A percentile compares a stretch with the other conserved stretches of the same genome.
These are phyloP conservation scores for Chroicocephalus ridibundus DNA, from an alignment of 2,113 vertebrate species.

Conservation along the genomic window DNA sequence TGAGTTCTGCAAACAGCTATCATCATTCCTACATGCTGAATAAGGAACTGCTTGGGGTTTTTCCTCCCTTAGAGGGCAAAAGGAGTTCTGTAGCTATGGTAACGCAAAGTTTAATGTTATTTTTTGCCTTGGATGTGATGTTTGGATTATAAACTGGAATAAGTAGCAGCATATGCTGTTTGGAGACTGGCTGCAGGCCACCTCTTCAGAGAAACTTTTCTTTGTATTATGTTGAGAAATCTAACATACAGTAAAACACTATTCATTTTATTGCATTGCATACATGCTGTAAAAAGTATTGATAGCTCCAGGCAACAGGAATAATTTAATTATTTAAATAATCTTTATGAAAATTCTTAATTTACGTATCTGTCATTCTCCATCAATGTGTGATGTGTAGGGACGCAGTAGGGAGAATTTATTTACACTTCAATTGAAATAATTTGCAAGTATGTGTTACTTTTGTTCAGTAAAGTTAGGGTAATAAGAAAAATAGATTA, in stretches of 20 bases:
- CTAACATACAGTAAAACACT: fast-evolving
- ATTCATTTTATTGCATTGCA: not conserved
- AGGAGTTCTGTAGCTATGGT: not conserved
- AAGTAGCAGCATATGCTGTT: not conserved
- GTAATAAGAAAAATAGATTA: not conserved
- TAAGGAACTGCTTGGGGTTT: not conserved
- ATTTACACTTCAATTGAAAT: not conserved
- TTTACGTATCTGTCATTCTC: not conserved
- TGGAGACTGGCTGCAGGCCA: not conserved
- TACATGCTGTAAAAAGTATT: not conserved
- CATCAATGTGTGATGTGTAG: not conserved
- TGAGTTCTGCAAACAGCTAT: not conserved
- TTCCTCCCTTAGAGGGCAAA: not conserved
- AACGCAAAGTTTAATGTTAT: not conserved
- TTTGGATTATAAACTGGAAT: not conserved
- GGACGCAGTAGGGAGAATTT: not conserved
- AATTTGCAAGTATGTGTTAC: not conserved
- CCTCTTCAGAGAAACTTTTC: not conserved
- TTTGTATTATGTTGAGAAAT: not conserved
- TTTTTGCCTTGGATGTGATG: not conserved
- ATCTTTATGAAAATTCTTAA: not conserved
- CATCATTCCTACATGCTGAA: not conserved
- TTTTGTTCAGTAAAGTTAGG: not conserved
- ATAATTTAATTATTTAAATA: not conserved
- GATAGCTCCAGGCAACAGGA: not conserved